Conservation (phyloP, 2,797 vertebrate genomes). For the Fringilla coelebs region DNA sequence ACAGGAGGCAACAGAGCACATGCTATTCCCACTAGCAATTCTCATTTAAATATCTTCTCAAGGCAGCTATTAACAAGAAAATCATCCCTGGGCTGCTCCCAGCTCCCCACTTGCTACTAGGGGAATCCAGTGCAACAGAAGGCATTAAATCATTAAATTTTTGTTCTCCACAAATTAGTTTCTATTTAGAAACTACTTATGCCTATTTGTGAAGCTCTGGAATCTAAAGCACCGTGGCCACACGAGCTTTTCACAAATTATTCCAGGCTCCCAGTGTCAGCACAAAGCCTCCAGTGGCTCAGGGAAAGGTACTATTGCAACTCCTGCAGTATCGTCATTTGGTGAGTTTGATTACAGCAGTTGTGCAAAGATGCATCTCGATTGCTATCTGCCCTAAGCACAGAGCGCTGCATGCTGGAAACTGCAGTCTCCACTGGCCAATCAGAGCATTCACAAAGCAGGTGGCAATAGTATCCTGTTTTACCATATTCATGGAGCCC, state of each 20-base stretch:
- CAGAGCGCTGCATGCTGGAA: background rate
- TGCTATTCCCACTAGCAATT: conserved; percentile 2
- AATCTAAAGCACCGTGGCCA: background rate
- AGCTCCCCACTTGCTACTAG: background rate
- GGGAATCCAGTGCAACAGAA: background rate
- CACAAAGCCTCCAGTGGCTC: background rate
- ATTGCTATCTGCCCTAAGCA: conserved; percentile 8
- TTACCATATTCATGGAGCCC: background rate
- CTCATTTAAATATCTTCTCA: conserved; percentile 18
- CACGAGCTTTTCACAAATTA: background rate
- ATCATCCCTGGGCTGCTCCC: background rate
- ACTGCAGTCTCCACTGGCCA: background rate
- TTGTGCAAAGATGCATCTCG: background rate
- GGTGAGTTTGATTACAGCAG: background rate
- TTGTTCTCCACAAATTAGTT: background rate
- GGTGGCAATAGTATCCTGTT: background rate
- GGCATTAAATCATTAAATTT: background rate
- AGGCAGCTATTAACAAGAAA: conserved; percentile 38
- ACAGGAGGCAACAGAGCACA: background rate
- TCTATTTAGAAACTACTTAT: background rate
- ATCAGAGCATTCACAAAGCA: background rate
- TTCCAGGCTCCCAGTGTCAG: background rate
- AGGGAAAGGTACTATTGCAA: background rate
- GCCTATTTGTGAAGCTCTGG: background rate
- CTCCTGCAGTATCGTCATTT: background rate